Conservation (phyloP, 2,888 invertebrate genomes). For the Eupithecia centaureata region DNA sequence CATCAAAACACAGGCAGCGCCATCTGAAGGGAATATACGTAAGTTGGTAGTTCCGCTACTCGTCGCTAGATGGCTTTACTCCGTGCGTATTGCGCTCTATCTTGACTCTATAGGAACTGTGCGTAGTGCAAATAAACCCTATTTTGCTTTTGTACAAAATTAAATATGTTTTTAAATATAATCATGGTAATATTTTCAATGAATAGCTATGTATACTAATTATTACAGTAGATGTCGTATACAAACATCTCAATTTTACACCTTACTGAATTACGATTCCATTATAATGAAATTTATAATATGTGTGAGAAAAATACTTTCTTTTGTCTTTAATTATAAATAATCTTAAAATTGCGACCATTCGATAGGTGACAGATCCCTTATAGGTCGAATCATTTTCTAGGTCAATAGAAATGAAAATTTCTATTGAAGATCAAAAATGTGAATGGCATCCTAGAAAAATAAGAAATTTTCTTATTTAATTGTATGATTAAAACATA, state of each 20-base stretch:
- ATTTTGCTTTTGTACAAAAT: not conserved
- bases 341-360: not conserved
- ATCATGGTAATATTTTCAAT: too few species aligned
- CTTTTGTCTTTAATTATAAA: too few species aligned
- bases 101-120: not conserved
- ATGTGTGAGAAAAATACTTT: too few species aligned
- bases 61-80: slow-evolving; percentile 56
- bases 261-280: not conserved
- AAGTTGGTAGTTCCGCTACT: slow-evolving; percentile 58
- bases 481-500: too few species aligned
- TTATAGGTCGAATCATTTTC: not conserved
- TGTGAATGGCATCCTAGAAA: too few species aligned
- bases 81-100: not conserved
- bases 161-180: too few species aligned
- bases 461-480: too few species aligned
- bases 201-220: too few species aligned
- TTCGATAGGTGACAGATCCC: not conserved
- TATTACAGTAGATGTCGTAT: not conserved
- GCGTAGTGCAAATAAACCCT: not conserved
- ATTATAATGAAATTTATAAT: too few species aligned
- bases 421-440: not conserved
- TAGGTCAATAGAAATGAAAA: not conserved
- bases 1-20: slow-evolving; percentile 44
- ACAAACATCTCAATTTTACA: not conserved
- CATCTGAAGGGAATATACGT: slow-evolving; percentile 51